Evolutionary conservation across 2,888 invertebrate genomes (phyloP), one percentile per base, ranked within the genome.

Genomic region (Rambutsinella grinnellia): DNA sequence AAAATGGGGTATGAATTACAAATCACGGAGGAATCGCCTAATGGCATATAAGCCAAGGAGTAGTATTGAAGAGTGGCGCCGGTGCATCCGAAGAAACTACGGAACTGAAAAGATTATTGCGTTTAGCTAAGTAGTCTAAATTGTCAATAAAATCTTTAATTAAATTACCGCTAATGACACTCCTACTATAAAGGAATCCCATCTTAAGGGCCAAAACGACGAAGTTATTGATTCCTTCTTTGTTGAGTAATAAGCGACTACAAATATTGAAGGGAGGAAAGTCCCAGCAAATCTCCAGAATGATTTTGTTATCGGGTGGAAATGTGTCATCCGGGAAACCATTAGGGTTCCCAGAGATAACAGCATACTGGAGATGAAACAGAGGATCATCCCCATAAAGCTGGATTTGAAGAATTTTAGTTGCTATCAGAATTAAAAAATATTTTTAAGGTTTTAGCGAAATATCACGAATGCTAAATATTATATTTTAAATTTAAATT

Each of bases 1-100:
- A 82, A 79, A 36, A 82, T 69, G 0, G 82, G 82, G 49, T 82
- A 82, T 1, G 81, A 81, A 47, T 82, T 82, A 49, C 82, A 82
- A 49, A 82, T 82, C 0, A 82, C 82, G 0, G 80, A 78, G 1
- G 81, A 81, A 24, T 82, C 82, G 10, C 81, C 82, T 6, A 82
- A 36, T 0, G 70, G 51, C 79, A 82, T 80, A 62, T 82, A 82
- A 23, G 81, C 78, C 17, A 82, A 47, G 0, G 82, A 82, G 49
- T 81, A 79, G n/a, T 82, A 82, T 63, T 82, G 82, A 1, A 82
- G 60, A 2, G 81, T 80, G 1, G 80, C 81, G 8, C 76, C 82
- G 5, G 82, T 80, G 56, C 81, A 81, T n/a, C 82, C 82, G 36
- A 81, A 82, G 23, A 81, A 76, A 47, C 78, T 78, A 21, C 82